Evolutionary conservation across 1,140 invertebrate species (phyloP).

Genomic region (Paracyclopina nana): DNA sequence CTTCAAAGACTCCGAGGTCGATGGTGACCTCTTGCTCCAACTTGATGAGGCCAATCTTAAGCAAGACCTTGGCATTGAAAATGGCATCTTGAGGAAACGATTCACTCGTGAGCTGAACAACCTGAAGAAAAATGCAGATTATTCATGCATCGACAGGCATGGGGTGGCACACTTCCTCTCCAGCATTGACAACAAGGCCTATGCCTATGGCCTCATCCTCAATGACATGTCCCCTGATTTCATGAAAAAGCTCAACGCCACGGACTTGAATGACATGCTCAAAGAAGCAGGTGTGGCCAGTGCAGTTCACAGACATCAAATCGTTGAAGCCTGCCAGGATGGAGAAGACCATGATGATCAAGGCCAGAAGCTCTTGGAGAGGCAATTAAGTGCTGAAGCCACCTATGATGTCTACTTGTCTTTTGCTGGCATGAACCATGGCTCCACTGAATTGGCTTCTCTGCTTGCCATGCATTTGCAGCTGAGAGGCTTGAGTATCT

Average conservation of each 20-base stretch:
- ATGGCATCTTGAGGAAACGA: constrained; percentile 77
- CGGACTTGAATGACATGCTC: constrained; percentile 23
- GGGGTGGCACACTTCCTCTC: constrained; percentile 69
- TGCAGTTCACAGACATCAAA: constrained; percentile 31
- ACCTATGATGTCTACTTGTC: constrained; percentile 4
- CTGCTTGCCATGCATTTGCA: constrained; percentile 70
- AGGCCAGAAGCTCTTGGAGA: not conserved
- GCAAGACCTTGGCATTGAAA: constrained; percentile 75
- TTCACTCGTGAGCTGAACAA: constrained; percentile 85
- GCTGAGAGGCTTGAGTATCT: constrained; percentile 74
- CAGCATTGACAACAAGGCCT: constrained; percentile 76
- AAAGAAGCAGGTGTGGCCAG: constrained; percentile 30
- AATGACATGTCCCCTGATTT: constrained; percentile 26
- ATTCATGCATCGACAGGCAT: constrained; percentile 74
- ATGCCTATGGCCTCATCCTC: constrained; percentile 73
- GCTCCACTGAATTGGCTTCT: constrained; percentile 18
- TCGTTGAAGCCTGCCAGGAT: constrained; percentile 28
- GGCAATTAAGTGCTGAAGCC: not conserved
- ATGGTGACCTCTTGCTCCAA: constrained; percentile 88
- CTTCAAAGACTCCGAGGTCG: constrained; percentile 78
- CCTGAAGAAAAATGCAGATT: constrained; percentile 91
- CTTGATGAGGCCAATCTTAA: constrained; percentile 74
- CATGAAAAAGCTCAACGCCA: constrained; percentile 26
- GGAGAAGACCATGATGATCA: constrained; percentile 18
- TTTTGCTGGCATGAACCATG: not conserved